Evolutionary conservation across 2,888 invertebrate genomes (phyloP), one percentile per base, ranked within the genome.

Genomic region (Eilema depressum): DNA sequence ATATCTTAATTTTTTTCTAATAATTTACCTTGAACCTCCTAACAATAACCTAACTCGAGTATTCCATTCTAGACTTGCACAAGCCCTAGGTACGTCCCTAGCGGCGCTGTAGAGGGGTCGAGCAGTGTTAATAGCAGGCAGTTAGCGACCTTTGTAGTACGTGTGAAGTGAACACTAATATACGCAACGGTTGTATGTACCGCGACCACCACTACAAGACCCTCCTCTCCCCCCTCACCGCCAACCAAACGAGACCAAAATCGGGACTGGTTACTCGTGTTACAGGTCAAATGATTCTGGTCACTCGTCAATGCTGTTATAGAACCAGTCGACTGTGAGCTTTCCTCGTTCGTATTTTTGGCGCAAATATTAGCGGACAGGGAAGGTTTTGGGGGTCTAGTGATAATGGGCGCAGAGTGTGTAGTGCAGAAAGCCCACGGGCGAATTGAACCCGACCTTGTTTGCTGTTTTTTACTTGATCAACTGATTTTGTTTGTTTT

Each of bases 71-170:
- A 70, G 59, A 66, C n/a, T 33, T 63, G 11, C 26, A n/a, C 28
- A 62, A 59, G 66, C 23, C 69, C 71, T 74, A 61, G 72, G 75
- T 73, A 86, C 93, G 89, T 89, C 93, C 87, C 92, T 93, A 92
- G 80, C 77, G 76, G 71, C 65, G 62, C 75, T 78, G 83, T 83
- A 87, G 88, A 91, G 86, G 92, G 91, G 89, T 88, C 88, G 89
- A 90, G 89, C 90, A 86, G 91, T 89, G 91, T 90, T 95, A 95
- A 95, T 94, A 94, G 94, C 93, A 93, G 94, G 93, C 94, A 94
- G 95, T 95, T 95, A 94, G 93, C 90, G 91, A 87, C 89, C 93
- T 93, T 95, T 95, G 93, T 95, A 89, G 89, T 88, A 91, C 93
- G 94, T 93, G 94, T 93, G 94, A 94, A 93, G 93, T 92, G 92